phyloP scores from a whole-genome alignment of 30 jellyfish, hydroid and myxozoan genomes.

The Aurelia aurita region DNA sequence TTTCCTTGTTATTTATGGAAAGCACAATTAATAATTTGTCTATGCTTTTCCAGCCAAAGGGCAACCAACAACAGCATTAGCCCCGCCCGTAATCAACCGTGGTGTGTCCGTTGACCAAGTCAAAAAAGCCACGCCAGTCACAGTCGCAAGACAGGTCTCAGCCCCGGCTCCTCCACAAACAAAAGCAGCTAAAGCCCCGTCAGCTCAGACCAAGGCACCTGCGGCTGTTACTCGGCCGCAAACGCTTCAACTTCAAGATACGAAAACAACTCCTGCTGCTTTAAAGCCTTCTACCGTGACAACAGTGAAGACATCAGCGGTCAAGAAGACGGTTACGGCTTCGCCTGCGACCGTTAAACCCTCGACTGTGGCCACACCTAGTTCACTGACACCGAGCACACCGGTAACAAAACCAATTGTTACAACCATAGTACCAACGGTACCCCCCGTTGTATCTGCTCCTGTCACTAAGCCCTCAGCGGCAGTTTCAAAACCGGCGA shows the following conservation, averaged over 20 bases:
- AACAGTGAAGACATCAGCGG: conserved; percentile 11
- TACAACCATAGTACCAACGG: neutral
- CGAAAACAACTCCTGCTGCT: conserved; percentile 29
- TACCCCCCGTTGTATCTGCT: conserved; percentile 19
- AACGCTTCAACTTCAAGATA: conserved; percentile 35
- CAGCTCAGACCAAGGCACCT: neutral
- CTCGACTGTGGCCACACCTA: conserved; percentile 30
- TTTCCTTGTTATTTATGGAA: too few relatives aligned
- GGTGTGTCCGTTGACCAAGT: conserved; percentile 26
- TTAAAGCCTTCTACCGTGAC: conserved; percentile 35
- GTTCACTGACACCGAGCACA: conserved; percentile 5
- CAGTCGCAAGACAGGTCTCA: conserved; percentile 27
- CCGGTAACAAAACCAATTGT: conserved; percentile 1
- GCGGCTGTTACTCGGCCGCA: conserved; percentile 7
- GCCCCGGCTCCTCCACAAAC: conserved; percentile 7
- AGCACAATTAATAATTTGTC: neutral
- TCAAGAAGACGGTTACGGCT: neutral
- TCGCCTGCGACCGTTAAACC: conserved; percentile 28
- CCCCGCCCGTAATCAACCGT: conserved; percentile 17
- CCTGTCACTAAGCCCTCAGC: conserved; percentile 40
- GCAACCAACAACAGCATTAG: conserved; percentile 3
- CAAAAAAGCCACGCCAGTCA: neutral
- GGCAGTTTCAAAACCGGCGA: conserved; percentile 17
- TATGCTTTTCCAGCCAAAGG: neutral
- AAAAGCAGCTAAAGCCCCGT: conserved; percentile 12